These are phyloP conservation scores for Chelonus formosanus DNA, from an alignment of 2,888 invertebrate species.

Conservation along the genomic window DNA sequence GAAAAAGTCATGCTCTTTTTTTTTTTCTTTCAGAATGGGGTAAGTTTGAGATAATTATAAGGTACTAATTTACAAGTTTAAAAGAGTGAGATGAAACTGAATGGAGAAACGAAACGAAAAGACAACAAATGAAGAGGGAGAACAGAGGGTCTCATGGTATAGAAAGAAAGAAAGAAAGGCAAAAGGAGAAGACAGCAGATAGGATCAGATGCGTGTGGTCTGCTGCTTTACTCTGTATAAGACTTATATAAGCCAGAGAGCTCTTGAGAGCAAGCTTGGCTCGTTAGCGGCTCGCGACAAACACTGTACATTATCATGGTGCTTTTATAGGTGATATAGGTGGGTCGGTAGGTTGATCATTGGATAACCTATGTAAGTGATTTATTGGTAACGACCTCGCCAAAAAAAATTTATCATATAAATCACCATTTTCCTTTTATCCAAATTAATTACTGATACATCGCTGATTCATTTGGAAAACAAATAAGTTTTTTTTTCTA, in stretches of 20 bases:
- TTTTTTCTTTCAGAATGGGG: constrained; percentile 54
- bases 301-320: constrained; percentile 49
- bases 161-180: constrained; percentile 30
- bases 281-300: constrained; percentile 65
- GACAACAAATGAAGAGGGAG: constrained; percentile 30
- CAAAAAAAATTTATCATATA: constrained; percentile 5
- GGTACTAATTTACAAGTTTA: constrained; percentile 26
- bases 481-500: too few relatives aligned
- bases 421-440: not conserved
- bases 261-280: constrained; percentile 51
- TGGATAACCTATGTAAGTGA: constrained; percentile 17
- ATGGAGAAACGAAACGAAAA: constrained; percentile 24
- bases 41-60: constrained; percentile 45
- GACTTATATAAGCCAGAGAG: constrained; percentile 62
- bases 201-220: constrained; percentile 65
- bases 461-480: not conserved
- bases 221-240: constrained; percentile 63
- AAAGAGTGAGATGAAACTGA: constrained; percentile 35
- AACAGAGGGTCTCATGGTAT: constrained; percentile 26
- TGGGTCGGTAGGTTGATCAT: constrained; percentile 28
- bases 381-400: not conserved
- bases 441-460: not conserved
- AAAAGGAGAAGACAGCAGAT: constrained; percentile 53
- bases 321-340: constrained; percentile 19
- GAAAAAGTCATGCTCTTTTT: constrained; percentile 17